These are phyloP conservation scores for Hydropsyche tenuis DNA, from an alignment of 1,140 invertebrate genomes.

Conservation along the genomic window DNA sequence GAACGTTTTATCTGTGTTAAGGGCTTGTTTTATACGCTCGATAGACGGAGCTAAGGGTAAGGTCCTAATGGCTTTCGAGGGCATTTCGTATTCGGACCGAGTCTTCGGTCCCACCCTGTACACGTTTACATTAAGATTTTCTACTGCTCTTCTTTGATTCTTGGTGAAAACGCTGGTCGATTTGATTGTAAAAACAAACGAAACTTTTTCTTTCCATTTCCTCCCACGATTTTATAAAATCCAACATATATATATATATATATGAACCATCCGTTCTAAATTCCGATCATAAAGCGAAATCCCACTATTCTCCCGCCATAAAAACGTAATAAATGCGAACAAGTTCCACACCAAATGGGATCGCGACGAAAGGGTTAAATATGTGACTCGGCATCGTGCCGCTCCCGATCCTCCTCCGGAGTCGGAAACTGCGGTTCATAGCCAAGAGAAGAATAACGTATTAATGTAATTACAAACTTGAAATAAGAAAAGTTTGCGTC, in stretches of 20 bases:
- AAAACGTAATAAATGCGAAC: no score
- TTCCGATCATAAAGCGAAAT: no score
- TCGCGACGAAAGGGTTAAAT: conserved; percentile 9
- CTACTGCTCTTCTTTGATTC: no score
- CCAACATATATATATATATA: no score
- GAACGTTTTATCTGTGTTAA: conserved; percentile 33
- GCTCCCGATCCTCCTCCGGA: background rate
- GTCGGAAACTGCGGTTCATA: background rate
- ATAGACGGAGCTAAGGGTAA: background rate
- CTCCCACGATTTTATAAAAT: no score
- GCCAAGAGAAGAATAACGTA: conserved; percentile 34
- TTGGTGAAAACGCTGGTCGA: no score
- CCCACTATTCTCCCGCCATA: no score
- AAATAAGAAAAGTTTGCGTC: conserved; percentile 46
- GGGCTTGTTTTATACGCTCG: conserved; percentile 36
- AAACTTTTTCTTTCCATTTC: no score
- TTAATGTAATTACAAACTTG: conserved; percentile 49
- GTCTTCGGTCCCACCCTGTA: background rate
- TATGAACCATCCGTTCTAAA: no score
- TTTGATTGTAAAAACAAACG: no score
- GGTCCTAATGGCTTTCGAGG: conserved; percentile 19
- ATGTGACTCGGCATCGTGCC: background rate
- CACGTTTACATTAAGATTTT: no score
- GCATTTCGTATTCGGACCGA: conserved; percentile 27
- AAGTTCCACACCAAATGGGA: no score